These are phyloP conservation scores for Harpalus rufipes DNA, from an alignment of 2,888 invertebrate species.

Conservation along the genomic window DNA sequence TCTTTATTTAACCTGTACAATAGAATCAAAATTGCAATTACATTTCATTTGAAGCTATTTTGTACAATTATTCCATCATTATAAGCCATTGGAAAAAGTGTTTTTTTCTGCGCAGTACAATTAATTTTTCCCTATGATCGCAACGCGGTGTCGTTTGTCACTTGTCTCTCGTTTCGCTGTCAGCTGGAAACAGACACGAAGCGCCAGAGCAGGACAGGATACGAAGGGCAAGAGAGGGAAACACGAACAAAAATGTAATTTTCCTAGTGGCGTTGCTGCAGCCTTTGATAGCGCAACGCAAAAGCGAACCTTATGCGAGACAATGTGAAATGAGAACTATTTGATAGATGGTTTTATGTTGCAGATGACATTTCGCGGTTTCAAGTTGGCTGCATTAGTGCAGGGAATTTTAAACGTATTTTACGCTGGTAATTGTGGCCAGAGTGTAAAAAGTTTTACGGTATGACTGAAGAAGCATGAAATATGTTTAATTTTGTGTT, in stretches of 20 bases:
- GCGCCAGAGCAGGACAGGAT: background rate
- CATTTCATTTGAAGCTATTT: constrained; percentile 28
- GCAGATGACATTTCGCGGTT: constrained; percentile 54
- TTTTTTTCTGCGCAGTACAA: constrained; percentile 44
- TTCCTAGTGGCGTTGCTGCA: constrained; percentile 49
- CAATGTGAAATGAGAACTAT: constrained; percentile 53
- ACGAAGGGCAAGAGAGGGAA: constrained; percentile 16
- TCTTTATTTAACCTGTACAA: background rate
- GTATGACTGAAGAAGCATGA: constrained; percentile 29
- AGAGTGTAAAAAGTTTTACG: constrained; percentile 38
- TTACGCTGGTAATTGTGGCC: constrained; percentile 29
- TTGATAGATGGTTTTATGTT: constrained; percentile 52
- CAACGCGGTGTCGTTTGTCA: constrained; percentile 59
- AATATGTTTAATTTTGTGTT: constrained; percentile 46
- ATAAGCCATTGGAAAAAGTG: constrained; percentile 25
- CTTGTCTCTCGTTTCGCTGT: constrained; percentile 55
- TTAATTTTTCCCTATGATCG: constrained; percentile 52
- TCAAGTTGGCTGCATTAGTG: constrained; percentile 40
- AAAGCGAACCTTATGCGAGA: constrained; percentile 42
- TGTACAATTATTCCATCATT: constrained; percentile 31
- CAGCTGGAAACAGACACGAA: constrained; percentile 49
- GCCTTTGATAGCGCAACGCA: constrained; percentile 25
- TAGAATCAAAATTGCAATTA: constrained; percentile 27
- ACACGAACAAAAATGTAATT: constrained; percentile 61
- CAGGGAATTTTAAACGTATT: constrained; percentile 46